phyloP scores from a whole-genome alignment of 2,888 invertebrate genomes.

The Ophioninae sp. region DNA sequence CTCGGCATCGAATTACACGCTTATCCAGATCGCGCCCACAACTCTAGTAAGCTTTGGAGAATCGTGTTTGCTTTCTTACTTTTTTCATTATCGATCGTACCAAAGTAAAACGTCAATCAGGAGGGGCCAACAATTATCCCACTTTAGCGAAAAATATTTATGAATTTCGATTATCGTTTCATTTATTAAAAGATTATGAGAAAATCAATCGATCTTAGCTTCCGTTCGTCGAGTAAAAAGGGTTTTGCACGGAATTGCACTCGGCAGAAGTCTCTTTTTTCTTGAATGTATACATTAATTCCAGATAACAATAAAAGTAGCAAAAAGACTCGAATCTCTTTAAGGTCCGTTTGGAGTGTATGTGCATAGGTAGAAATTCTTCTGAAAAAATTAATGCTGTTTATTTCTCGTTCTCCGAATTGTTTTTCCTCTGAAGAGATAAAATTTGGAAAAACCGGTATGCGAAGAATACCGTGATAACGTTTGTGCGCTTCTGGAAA shows the following conservation, averaged over 20 bases:
- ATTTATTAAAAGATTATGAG: too few species aligned
- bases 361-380: background rate
- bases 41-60: conserved; percentile 8
- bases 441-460: conserved; percentile 9
- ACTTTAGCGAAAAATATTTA: too few species aligned
- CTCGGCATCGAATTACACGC: conserved; percentile 39
- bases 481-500: conserved; percentile 8
- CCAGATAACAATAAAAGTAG: too few species aligned
- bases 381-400: background rate
- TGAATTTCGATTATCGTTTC: too few species aligned
- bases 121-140: too few species aligned
- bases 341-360: background rate
- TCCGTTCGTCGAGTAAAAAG: too few species aligned
- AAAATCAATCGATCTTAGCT: too few species aligned
- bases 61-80: background rate
- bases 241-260: too few species aligned
- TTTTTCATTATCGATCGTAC: background rate
- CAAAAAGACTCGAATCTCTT: too few species aligned
- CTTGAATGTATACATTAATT: too few species aligned
- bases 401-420: conserved; percentile 1
- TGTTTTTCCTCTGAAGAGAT: background rate
- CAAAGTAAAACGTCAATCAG: too few species aligned
- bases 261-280: too few species aligned
- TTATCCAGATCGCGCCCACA: background rate
- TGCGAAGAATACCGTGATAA: conserved; percentile 38